These are phyloP conservation scores for Melitaea cinxia DNA, from an alignment of 1,140 invertebrate genomes.

Conservation along the genomic window DNA sequence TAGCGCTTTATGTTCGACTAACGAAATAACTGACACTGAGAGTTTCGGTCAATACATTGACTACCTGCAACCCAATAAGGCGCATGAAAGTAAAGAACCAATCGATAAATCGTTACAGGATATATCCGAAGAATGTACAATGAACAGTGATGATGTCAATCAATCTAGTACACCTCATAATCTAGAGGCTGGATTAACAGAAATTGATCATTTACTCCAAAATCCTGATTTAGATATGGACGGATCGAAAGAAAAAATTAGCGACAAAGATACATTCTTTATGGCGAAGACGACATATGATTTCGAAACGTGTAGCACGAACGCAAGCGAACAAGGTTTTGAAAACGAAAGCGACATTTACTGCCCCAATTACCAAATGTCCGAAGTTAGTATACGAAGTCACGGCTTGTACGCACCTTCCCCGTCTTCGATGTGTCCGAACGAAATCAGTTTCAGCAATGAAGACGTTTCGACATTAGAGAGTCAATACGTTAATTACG, in stretches of 20 bases:
- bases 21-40: slow-evolving; percentile 79
- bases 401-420: slow-evolving; percentile 83
- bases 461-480: slow-evolving; percentile 76
- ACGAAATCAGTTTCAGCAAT: slow-evolving; percentile 79
- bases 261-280: slow-evolving; percentile 70
- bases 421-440: slow-evolving; percentile 79
- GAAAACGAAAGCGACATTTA: slow-evolving; percentile 83
- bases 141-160: slow-evolving; percentile 71
- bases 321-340: slow-evolving; percentile 73
- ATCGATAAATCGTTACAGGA: slow-evolving; percentile 71
- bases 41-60: slow-evolving; percentile 79
- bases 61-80: slow-evolving; percentile 66
- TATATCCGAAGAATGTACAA: slow-evolving; percentile 73
- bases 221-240: slow-evolving; percentile 44
- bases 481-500: slow-evolving; percentile 78
- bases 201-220: slow-evolving; percentile 59
- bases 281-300: slow-evolving; percentile 75
- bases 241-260: slow-evolving; percentile 61
- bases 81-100: slow-evolving; percentile 52
- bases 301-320: slow-evolving; percentile 81
- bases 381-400: slow-evolving; percentile 84
- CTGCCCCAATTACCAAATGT: slow-evolving; percentile 83
- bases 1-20: slow-evolving; percentile 77
- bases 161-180: slow-evolving; percentile 56
- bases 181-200: slow-evolving; percentile 46